phyloP scores from a whole-genome alignment of 2,113 vertebrate species.

The Hypocryptadius cinnamomeus region DNA sequence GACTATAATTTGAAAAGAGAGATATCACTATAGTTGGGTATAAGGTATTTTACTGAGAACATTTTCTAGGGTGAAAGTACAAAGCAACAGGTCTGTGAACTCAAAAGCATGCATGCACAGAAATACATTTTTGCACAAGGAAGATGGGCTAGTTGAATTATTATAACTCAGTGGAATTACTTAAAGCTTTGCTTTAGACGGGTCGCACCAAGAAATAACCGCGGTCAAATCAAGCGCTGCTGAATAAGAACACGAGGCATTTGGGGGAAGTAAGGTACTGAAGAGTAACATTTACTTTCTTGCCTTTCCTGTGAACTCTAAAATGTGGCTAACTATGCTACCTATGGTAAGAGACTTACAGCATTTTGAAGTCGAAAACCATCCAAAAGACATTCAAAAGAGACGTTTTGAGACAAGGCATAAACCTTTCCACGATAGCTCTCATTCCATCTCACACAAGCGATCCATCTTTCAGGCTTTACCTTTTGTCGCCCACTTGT shows the following conservation, averaged over 20 bases:
- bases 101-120: background rate
- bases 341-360: background rate
- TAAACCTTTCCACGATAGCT: background rate
- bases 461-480: constrained; percentile 7
- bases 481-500: constrained; percentile 51
- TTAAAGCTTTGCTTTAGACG: background rate
- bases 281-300: background rate
- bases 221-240: background rate
- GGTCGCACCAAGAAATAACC: background rate
- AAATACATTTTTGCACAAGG: background rate
- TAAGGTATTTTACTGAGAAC: background rate
- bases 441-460: background rate
- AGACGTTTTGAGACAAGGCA: background rate
- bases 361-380: background rate
- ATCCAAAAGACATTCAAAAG: background rate
- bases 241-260: background rate
- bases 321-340: too few species aligned
- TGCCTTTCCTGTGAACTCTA: background rate
- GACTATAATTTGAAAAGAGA: background rate
- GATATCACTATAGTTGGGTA: background rate
- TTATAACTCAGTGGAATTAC: background rate
- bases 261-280: background rate
- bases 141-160: background rate
- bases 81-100: constrained; percentile 26
- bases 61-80: background rate